phyloP scores from a whole-genome alignment of 2,888 invertebrate species.

The Lamellibrachia columna region DNA sequence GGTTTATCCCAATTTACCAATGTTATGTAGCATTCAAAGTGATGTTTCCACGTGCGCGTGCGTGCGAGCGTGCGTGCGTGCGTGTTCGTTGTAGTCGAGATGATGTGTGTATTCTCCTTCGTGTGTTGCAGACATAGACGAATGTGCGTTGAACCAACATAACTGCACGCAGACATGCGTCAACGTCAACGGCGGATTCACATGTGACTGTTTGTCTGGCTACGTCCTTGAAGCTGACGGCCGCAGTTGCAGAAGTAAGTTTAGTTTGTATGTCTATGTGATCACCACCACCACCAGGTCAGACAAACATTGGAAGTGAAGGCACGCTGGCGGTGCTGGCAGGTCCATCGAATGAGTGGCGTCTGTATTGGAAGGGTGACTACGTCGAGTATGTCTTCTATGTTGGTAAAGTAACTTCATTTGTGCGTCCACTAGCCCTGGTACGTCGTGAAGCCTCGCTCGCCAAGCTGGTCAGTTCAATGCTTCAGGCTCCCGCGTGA shows the following conservation, averaged over 20 bases:
- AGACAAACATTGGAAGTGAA: too few species aligned
- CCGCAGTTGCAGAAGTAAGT: slow-evolving; percentile 35
- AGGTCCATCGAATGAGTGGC: too few species aligned
- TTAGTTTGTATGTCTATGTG: neutral
- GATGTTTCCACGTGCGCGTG: slow-evolving; percentile 10
- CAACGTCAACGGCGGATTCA: slow-evolving; percentile 41
- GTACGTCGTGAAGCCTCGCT: too few species aligned
- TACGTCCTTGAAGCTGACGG: slow-evolving; percentile 39
- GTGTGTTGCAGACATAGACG: slow-evolving; percentile 29
- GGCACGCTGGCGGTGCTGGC: too few species aligned
- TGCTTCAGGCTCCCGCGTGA: neutral
- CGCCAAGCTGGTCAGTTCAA: too few species aligned
- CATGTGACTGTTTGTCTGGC: slow-evolving; percentile 25
- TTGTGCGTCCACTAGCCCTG: too few species aligned
- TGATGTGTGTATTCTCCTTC: neutral
- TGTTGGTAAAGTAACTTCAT: too few species aligned
- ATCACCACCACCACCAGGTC: neutral
- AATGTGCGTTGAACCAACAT: slow-evolving; percentile 26
- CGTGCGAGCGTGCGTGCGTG: slow-evolving; percentile 13
- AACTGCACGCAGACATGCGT: slow-evolving; percentile 39
- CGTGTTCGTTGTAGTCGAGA: neutral
- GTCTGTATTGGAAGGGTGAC: too few species aligned
- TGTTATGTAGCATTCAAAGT: neutral
- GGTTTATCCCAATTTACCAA: neutral
- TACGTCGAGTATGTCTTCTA: too few species aligned